phyloP scores from a whole-genome alignment of 2,797 vertebrate species.

The Pipistrellus kuhlii region DNA sequence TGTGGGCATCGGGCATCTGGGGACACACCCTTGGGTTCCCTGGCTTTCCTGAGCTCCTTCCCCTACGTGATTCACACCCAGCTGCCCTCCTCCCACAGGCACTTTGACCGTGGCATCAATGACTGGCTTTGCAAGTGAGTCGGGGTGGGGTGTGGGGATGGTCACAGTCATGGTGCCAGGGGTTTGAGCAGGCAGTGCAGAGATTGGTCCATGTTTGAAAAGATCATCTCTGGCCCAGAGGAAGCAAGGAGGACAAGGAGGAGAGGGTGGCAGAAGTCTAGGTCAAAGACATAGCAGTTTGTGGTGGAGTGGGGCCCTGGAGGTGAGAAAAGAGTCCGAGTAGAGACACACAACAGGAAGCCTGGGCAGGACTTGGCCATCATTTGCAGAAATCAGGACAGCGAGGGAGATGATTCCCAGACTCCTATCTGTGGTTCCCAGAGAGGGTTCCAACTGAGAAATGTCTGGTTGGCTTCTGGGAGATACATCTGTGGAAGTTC shows the following conservation, averaged over 20 bases:
- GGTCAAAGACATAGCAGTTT: neutral
- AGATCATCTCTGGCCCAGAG: neutral
- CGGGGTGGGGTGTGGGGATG: neutral
- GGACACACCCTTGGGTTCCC: fast-evolving
- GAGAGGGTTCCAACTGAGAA: neutral
- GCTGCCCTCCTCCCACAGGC: constrained; percentile 86
- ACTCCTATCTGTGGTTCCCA: neutral
- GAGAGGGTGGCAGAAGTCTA: neutral
- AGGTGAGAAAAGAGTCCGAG: neutral
- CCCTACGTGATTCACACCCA: fast-evolving
- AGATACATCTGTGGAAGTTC: neutral
- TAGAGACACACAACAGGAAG: neutral
- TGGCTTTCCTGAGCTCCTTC: neutral
- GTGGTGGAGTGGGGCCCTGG: neutral
- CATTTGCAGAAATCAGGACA: neutral
- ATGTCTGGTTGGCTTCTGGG: neutral
- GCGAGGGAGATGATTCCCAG: neutral
- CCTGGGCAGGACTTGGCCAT: neutral
- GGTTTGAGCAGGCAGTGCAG: neutral
- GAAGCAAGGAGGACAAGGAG: neutral
- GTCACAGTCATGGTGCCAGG: neutral
- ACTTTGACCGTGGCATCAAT: constrained; percentile 98
- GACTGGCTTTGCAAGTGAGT: constrained; percentile 99
- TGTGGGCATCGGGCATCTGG: neutral
- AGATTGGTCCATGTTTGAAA: neutral